Evolutionary conservation across 2,888 invertebrate genomes (phyloP).

Genomic region (Pachydiplax longipennis): DNA sequence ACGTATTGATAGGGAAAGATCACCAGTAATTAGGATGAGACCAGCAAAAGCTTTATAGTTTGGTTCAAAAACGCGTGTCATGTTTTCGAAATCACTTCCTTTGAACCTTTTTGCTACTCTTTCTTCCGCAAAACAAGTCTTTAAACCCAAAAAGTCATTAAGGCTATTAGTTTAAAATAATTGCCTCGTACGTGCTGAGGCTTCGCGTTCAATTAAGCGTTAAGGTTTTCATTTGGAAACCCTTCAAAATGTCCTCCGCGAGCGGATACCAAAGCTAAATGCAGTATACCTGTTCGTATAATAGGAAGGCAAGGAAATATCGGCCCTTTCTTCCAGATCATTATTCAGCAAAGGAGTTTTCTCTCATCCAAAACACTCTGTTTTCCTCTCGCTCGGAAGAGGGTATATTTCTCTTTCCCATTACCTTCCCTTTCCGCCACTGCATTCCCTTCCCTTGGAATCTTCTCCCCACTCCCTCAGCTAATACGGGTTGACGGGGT

Average conservation of each 20-base stretch:
- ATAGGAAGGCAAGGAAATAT: background rate
- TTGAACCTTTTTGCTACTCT: too few relatives aligned
- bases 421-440: background rate
- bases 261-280: background rate
- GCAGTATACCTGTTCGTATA: background rate
- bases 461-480: background rate
- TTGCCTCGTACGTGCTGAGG: background rate
- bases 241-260: background rate
- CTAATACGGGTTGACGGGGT: background rate
- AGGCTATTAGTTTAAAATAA: background rate
- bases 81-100: too few relatives aligned
- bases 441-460: background rate
- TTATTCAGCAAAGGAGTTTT: background rate
- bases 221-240: background rate
- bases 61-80: too few relatives aligned
- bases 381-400: background rate
- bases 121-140: too few relatives aligned
- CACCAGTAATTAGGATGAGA: too few relatives aligned
- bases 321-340: background rate
- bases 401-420: background rate
- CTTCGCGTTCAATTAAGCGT: background rate
- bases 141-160: too few relatives aligned
- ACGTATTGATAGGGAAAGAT: too few relatives aligned
- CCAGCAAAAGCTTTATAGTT: too few relatives aligned
- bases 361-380: background rate